A percentile compares a stretch with the other conserved stretches of the same genome.
These are phyloP conservation scores for Arctopsyche grandis DNA, from an alignment of 1,140 invertebrate species.

Conservation along the genomic window DNA sequence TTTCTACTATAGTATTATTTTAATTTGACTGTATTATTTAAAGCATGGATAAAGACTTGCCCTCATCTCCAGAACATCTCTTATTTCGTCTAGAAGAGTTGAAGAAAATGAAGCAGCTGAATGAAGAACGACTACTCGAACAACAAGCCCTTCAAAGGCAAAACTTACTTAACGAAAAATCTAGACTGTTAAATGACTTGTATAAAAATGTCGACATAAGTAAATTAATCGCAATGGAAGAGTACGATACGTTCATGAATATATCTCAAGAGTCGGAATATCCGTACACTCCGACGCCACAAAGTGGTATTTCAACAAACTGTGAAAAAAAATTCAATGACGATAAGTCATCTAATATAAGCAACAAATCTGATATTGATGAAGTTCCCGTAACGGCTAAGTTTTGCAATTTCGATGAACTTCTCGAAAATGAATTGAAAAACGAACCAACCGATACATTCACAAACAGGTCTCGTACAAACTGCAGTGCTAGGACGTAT, in stretches of 20 bases:
- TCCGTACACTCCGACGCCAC: not conserved
- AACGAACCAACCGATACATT: slow-evolving; percentile 27
- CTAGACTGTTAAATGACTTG: not conserved
- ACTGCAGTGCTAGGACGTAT: slow-evolving; percentile 56
- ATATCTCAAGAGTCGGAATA: slow-evolving; percentile 31
- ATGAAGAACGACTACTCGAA: slow-evolving; percentile 41
- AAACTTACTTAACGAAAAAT: slow-evolving; percentile 30
- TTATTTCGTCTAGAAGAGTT: slow-evolving; percentile 48
- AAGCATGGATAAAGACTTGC: slow-evolving; percentile 35
- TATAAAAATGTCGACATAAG: not conserved
- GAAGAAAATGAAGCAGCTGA: slow-evolving; percentile 38
- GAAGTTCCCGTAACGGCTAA: slow-evolving; percentile 30
- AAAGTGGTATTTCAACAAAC: not conserved
- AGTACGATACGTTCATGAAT: not conserved
- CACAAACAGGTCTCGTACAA: not conserved
- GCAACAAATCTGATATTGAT: slow-evolving; percentile 10
- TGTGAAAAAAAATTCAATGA: not conserved
- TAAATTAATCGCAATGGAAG: not conserved
- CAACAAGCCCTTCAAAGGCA: slow-evolving; percentile 36
- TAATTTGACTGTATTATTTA: not conserved
- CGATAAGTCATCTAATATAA: not conserved
- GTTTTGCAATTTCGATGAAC: slow-evolving; percentile 38
- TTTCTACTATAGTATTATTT: not conserved
- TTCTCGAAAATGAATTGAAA: slow-evolving; percentile 47
- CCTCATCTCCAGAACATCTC: slow-evolving; percentile 37